Evolutionary conservation across 2,113 vertebrate species (phyloP).

Genomic region (Dicrurus megarhynchus): DNA sequence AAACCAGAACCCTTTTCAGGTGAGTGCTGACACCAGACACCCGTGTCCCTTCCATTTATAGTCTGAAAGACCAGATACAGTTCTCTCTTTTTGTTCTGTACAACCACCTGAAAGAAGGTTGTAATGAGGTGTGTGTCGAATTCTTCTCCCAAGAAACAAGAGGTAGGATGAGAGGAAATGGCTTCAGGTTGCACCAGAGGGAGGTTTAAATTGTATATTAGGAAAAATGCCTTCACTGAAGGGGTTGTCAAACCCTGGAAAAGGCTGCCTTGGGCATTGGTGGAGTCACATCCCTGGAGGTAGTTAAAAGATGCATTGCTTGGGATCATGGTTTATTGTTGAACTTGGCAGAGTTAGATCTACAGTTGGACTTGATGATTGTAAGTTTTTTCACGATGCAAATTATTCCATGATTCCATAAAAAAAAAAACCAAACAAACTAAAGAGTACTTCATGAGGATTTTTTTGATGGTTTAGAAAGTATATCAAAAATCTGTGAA

Average conservation of each 20-base stretch:
- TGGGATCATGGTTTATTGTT: background rate
- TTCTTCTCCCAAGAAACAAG: background rate
- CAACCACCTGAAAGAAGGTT: background rate
- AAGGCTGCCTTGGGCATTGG: rapidly evolving
- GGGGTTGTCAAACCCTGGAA: background rate
- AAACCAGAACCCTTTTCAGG: rapidly evolving
- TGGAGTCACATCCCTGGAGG: background rate
- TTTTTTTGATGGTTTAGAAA: background rate
- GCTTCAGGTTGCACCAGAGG: background rate
- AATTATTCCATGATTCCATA: background rate
- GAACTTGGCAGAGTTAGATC: background rate
- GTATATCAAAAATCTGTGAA: background rate
- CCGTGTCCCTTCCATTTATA: background rate
- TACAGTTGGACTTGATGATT: background rate
- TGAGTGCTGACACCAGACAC: background rate
- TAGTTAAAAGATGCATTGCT: background rate
- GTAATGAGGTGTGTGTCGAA: rapidly evolving
- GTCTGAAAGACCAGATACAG: background rate
- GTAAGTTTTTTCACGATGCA: rapidly evolving
- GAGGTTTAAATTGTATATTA: background rate
- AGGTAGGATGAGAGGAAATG: background rate
- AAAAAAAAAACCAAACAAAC: background rate
- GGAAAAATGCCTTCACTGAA: background rate
- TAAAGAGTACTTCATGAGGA: rapidly evolving
- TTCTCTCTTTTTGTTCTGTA: rapidly evolving